phyloP scores from a whole-genome alignment of 2,797 vertebrate species.

The Falco columbarius region DNA sequence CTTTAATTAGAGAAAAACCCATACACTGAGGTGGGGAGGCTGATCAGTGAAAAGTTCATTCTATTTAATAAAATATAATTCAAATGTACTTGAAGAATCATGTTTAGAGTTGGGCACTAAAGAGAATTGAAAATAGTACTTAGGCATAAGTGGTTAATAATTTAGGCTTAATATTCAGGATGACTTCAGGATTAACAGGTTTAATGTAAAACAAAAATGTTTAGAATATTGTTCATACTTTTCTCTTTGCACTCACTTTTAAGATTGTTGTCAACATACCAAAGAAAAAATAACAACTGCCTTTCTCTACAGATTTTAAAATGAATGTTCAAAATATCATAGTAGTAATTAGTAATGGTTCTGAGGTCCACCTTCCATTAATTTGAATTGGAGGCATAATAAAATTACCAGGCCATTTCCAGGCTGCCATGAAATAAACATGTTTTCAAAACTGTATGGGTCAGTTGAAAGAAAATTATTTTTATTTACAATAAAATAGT shows the following conservation, averaged over 20 bases:
- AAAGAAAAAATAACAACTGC: background rate
- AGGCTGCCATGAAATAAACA: background rate
- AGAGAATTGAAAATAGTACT: background rate
- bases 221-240: background rate
- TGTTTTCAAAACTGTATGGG: background rate
- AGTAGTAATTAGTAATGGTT: background rate
- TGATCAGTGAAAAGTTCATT: constrained; percentile 22
- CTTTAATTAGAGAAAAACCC: background rate
- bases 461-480: background rate
- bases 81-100: constrained; percentile 28
- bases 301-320: background rate
- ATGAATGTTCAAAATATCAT: background rate
- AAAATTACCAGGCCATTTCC: background rate
- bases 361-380: background rate
- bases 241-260: background rate
- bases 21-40: background rate
- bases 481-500: background rate
- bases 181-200: background rate
- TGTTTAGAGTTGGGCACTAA: constrained; percentile 21
- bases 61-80: constrained; percentile 42
- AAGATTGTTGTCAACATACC: background rate
- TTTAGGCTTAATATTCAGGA: background rate
- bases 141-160: constrained; percentile 10
- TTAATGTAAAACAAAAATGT: background rate
- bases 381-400: background rate